Percentiles rank a stretch among this genome's conserved stretches.
Conservation (phyloP, 2,888 invertebrate genomes). For the Aphodius sticticus region DNA sequence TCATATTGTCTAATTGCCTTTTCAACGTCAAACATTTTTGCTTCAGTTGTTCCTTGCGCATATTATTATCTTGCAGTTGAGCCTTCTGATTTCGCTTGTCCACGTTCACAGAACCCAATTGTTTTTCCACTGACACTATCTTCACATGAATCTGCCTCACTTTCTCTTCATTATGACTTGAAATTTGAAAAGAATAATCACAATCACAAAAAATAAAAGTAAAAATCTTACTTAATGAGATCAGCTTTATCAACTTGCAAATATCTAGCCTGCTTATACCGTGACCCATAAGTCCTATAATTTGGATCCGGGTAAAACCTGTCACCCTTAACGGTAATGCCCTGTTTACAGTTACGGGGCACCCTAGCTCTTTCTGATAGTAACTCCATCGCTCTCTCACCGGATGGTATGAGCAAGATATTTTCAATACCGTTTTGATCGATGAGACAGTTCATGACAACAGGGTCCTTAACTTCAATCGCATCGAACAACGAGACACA, state of each 20-base stretch:
- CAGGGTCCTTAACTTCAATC: slow-evolving; percentile 76
- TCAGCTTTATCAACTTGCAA: slow-evolving; percentile 75
- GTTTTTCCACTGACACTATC: slow-evolving; percentile 46
- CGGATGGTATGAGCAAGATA: slow-evolving; percentile 77
- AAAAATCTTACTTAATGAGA: slow-evolving; percentile 63
- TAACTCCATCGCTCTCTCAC: slow-evolving; percentile 72
- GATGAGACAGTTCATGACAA: slow-evolving; percentile 85
- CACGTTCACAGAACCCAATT: slow-evolving; percentile 47
- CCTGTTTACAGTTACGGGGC: slow-evolving; percentile 71
- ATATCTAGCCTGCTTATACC: slow-evolving; percentile 63
- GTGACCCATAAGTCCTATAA: slow-evolving; percentile 77
- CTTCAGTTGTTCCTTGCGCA: slow-evolving; percentile 50
- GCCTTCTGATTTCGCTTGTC: slow-evolving; percentile 48
- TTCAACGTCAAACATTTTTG: slow-evolving; percentile 46
- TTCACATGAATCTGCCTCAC: slow-evolving; percentile 56
- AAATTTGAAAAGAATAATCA: slow-evolving; percentile 31
- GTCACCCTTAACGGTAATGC: slow-evolving; percentile 72
- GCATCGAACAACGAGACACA: slow-evolving; percentile 71
- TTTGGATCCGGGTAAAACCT: slow-evolving; percentile 79
- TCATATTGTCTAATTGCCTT: slow-evolving; percentile 49
- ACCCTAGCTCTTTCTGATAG: slow-evolving; percentile 71
- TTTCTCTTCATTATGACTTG: slow-evolving; percentile 56
- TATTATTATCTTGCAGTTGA: slow-evolving; percentile 48
- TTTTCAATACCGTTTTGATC: slow-evolving; percentile 79
- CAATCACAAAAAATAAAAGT: slow-evolving; percentile 9